Base-by-base conservation (phyloP, 1,140 invertebrate genomes). In the Lineus longissimus region DNA sequence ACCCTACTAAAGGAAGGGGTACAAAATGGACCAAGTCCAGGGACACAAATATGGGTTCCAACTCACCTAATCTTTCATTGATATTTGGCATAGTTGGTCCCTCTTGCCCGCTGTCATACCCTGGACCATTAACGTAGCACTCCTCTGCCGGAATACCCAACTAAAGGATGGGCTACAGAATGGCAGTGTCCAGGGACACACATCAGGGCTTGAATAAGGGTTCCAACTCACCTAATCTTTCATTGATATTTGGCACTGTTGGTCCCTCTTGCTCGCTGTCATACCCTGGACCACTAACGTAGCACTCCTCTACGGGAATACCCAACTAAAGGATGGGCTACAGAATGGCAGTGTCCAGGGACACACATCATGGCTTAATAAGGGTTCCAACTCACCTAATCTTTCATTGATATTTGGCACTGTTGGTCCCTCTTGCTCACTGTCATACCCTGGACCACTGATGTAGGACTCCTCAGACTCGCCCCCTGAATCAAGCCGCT, bases 1-100 rank as follows among this genome's bases (percentile, higher is more conserved):
- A 19, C 11, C 40, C 19, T 11, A 43, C 11, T 43, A 11, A 11
- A 43, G 11, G 11, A 13, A 11, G 40, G 40, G 40, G 11, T 43
- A n/a, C n/a, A n/a, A n/a, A n/a, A n/a, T n/a, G n/a, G n/a, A 31
- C n/a, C n/a, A n/a, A n/a, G n/a, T n/a, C n/a, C n/a, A n/a, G n/a
- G n/a, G n/a, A n/a, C n/a, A n/a, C n/a, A n/a, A n/a, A n/a, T n/a
- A n/a, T n/a, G n/a, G n/a, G n/a, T n/a, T 30, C 11, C 31, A 55
- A 64, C 59, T 43, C 58, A 76, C 76, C 73, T 33, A 77, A 61
- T 69, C 76, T 72, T 72, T 77, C 72, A 65, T 75, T 76, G 22
- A 77, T 73, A 40, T 66, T 69, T 15, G 54, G 40, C 11, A 43
- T 19, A 13, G 40, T 11, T 13, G 40, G 40, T 13, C 19, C 19